Evolutionary conservation across 2,888 invertebrate genomes (phyloP), one percentile per base, ranked within the genome.

Genomic region (Callyntrura sp.): DNA sequence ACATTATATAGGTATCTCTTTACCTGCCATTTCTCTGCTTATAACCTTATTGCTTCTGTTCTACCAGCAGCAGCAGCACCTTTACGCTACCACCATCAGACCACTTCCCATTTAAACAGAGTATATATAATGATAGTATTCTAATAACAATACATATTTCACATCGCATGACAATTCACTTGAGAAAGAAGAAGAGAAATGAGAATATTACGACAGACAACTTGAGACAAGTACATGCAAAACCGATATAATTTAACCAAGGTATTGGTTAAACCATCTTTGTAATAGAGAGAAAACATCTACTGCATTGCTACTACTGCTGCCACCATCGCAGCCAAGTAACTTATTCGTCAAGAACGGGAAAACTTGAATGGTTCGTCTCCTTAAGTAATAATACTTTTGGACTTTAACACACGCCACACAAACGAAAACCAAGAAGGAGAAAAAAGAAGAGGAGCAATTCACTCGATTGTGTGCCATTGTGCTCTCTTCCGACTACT

Each of bases 181-280:
- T 82, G 87, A 82, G 87, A 82, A 87, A 82, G 73, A 87, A 70
- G 79, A 79, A 79, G 87, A 82, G 70, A 81, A 81, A 82, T 81
- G 73, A 81, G 70, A 73, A 70, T 82, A 87, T 87, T 87, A 87
- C 73, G 70, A 87, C 81, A 87, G 87, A 82, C 81, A 87, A 81
- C 87, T 81, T 81, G 87, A 70, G 87, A 87, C 82, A 82, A 87
- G 87, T 81, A 82, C 87, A 87, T 60, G 82, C 87, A 81, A 87
- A 87, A 87, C 87, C 81, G 81, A 87, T 87, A 87, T 87, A 73
- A 87, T 87, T 87, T 82, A 60, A 82, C 79, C 81, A 35, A 82
- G 55, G 62, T 43, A 57, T 57, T 17, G 23, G 55, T n/a, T 68
- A 82, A 82, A n/a, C 78, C 81, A 81, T 20, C 70, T 62, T 55